A percentile compares a stretch with the other conserved stretches of the same genome.
Evolutionary conservation across 2,888 invertebrate species (phyloP).

Genomic region (Alloplasta piceator): DNA sequence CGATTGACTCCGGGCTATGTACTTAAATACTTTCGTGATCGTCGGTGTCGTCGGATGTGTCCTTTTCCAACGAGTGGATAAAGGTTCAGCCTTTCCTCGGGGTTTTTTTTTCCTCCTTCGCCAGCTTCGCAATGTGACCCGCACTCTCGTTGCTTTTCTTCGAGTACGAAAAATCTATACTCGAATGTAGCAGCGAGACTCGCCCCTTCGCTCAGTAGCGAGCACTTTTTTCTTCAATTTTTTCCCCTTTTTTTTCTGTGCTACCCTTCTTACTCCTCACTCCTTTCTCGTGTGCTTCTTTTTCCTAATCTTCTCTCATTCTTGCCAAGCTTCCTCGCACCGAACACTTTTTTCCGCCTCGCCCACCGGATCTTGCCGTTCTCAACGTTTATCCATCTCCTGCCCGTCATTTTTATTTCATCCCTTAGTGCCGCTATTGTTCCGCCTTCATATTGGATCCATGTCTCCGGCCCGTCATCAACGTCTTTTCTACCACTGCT

Average conservation of each 20-base stretch:
- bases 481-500: constrained; percentile 13
- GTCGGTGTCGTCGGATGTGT: background rate
- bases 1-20: constrained; percentile 22
- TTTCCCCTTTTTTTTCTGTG: background rate
- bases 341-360: background rate
- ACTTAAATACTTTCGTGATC: constrained; percentile 12
- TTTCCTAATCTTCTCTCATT: background rate
- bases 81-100: too few relatives aligned
- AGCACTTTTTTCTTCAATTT: background rate
- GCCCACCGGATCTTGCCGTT: constrained; percentile 32
- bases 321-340: background rate
- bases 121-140: too few relatives aligned
- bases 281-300: background rate
- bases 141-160: too few relatives aligned
- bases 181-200: background rate
- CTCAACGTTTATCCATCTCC: constrained; percentile 29
- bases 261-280: too few relatives aligned
- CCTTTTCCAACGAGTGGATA: background rate
- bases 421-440: constrained; percentile 26
- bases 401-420: constrained; percentile 44
- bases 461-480: constrained; percentile 24
- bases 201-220: background rate
- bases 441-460: constrained; percentile 50
- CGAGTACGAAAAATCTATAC: too few relatives aligned
- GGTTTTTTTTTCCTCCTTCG: too few relatives aligned